Base-by-base conservation (phyloP, 2,888 invertebrate genomes). In the Andricus quercusramuli region DNA sequence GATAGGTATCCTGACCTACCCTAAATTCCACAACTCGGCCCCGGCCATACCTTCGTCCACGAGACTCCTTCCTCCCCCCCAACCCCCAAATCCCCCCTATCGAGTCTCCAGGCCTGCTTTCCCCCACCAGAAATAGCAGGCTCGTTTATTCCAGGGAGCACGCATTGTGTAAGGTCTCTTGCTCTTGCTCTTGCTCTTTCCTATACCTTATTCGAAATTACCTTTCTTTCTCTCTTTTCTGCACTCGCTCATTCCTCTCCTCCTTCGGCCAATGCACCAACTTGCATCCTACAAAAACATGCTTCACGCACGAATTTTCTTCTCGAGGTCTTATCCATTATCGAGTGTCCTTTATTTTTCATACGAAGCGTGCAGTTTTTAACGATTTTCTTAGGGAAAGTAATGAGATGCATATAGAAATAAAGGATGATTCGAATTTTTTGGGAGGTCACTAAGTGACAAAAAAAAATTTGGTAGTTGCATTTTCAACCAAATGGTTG, bases 81-180 rank as follows among this genome's bases (percentile, higher is more conserved):
- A 20, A 32, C 78, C 80, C 79, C 78, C 37, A 47, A 25, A 80
- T 76, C 65, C 62, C 64, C 66, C 51, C 59, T 77, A 41, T 65
- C 77, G 80, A 62, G 80, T 85, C 80, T 80, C 77, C 82, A 86
- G 84, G 86, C 88, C 86, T 86, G 83, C 83, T 85, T 86, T 85
- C 82, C 81, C 80, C 70, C 64, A 32, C 64, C 29, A 59, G 17
- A 29, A n/a, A 13, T 29, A 37, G 67, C 64, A 78, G 85, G 86
- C 88, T 88, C 89, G 88, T 90, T 90, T 89, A 90, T 90, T 89
- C 87, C 86, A 83, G 85, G 88, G 85, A 89, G 88, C 87, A 88
- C 88, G 90, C 90, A 91, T 90, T 90, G 91, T 90, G 86, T 85
- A 88, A 88, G 88, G 88, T 87, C 85, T 88, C 80, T 81, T 84